Conservation (phyloP, 2,113 vertebrate species). For the Protomyctophum bolini region DNA sequence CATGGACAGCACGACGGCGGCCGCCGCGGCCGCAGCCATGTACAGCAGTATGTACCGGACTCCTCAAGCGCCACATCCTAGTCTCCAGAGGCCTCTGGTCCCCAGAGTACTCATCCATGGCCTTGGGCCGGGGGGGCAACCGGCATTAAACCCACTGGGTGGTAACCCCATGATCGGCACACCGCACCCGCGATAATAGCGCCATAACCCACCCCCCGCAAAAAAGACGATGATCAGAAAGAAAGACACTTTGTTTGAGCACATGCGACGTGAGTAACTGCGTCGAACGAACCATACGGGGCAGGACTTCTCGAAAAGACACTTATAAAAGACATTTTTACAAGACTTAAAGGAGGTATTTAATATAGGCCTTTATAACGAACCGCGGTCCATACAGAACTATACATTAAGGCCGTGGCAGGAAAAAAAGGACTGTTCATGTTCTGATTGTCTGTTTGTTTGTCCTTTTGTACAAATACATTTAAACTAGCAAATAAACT, state of each 20-base stretch:
- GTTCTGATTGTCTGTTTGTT: constrained; percentile 79
- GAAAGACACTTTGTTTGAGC: constrained; percentile 38
- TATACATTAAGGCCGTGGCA: constrained; percentile 57
- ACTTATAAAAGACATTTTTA: constrained; percentile 75
- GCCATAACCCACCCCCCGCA: constrained; percentile 54
- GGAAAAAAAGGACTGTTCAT: constrained; percentile 71
- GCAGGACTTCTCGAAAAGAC: constrained; percentile 64
- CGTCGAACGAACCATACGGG: constrained; percentile 66
- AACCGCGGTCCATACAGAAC: constrained; percentile 56
- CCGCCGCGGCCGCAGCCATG: constrained; percentile 95
- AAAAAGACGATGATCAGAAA: constrained; percentile 47
- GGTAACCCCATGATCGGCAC: constrained; percentile 86
- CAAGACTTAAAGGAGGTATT: constrained; percentile 76
- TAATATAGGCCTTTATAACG: constrained; percentile 63
- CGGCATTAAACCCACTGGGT: constrained; percentile 88
- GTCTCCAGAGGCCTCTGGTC: constrained; percentile 95
- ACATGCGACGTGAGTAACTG: constrained; percentile 69
- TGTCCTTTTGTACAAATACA: constrained; percentile 86
- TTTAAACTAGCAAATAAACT: constrained; percentile 84
- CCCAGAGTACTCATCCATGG: constrained; percentile 97
- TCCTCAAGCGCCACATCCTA: constrained; percentile 91
- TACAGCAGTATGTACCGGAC: constrained; percentile 99
- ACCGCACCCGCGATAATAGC: constrained; percentile 88
- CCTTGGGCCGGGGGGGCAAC: constrained; percentile 93
- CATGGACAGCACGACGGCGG: constrained; percentile 95